Base-by-base conservation (phyloP, 2,797 vertebrate genomes). In the Peromyscus nudipes region DNA sequence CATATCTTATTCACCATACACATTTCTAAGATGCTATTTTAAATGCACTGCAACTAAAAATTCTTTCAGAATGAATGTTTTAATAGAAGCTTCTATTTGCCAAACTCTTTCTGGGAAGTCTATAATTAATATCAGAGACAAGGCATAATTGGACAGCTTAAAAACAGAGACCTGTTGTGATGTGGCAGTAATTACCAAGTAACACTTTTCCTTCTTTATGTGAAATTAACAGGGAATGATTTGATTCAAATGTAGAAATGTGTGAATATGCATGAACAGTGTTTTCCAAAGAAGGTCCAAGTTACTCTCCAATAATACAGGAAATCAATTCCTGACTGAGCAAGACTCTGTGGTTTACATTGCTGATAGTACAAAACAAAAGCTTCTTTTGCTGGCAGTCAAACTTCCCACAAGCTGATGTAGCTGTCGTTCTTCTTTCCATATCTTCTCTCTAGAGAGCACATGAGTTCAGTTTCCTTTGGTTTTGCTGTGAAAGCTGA, bases 41-140 rank as follows among this genome's bases (percentile, higher is more conserved):
- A 4, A 13, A 79, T 6, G 23, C 11, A 64, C 7, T 23, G 34
- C 2, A 19, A 34, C 9, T 65, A 65, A 92, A 77, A 69, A 73
- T 46, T 79, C 1, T 49, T n/a, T n/a, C 19, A 46, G 9, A 90
- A 90, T 40, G 57, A 71, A 82, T 65, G 60, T 64, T 40, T 77
- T 21, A 82, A 13, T 27, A 82, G 29, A 76, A 81, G 27, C 9
- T 55, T 81, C 46, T 19, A 71, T 60, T 49, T 60, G 31, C 2
- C 29, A 29, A 46, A 29, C 10, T 3, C 1, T 89, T 31, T 43
- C 4, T 73, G 31, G 2, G 3, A n/a, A 75, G 11, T 65, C 37
- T 87, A 73, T 92, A 69, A 83, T 60, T 85, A 60, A 64, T 37
- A 77, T 34, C 12, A 75, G 69, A 96, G n/a, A 80, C n/a, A 27